Evolutionary conservation across 2,888 invertebrate species (phyloP), one percentile per base, ranked within the genome.

Genomic region (Dermolepida albohirtum): DNA sequence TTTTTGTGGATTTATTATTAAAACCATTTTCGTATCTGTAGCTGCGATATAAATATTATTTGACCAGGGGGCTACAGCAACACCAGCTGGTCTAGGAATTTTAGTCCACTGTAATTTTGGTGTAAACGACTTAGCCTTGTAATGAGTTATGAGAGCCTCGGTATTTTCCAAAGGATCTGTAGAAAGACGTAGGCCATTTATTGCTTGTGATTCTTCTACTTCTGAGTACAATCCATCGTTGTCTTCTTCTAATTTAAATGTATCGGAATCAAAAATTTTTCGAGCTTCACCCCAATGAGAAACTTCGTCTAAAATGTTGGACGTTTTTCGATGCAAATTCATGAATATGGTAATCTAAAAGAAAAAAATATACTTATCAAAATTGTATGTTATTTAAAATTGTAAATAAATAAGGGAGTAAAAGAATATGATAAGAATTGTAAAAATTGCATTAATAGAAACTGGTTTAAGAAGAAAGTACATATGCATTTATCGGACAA

Each of bases 41-140:
- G 91, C 91, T 72, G 91, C 88, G 1, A 91, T 88, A 73, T 89
- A 90, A 50, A 92, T 85, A 76, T 87, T 86, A 62, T 87, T 87
- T 71, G 84, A 85, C 86, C 89, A 90, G 0, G 89, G 89, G 39
- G 90, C 86, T 10, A 90, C 83, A 0, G 88, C 89, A 0, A 93
- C 82, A 0, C 92, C 92, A 17, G 89, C 86, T 0, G 92, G 92
- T 74, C 92, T 84, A 0, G 88, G 86, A 49, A 86, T 85, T 79
- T 87, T 86, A 43, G 85, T 84, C 87, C 87, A 86, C 22, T 86
- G 79, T 71, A 86, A 83, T 74, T 87, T 87, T 0, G 88, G 87
- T 7, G 83, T 76, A 76, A 88, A 88, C 70, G 81, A 83, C 27
- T 86, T 84, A 5, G 85, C 85, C 74, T 87, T 89, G 75, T 80